Conservation (phyloP, 2,113 vertebrate species). For the Zosterops borbonicus region DNA sequence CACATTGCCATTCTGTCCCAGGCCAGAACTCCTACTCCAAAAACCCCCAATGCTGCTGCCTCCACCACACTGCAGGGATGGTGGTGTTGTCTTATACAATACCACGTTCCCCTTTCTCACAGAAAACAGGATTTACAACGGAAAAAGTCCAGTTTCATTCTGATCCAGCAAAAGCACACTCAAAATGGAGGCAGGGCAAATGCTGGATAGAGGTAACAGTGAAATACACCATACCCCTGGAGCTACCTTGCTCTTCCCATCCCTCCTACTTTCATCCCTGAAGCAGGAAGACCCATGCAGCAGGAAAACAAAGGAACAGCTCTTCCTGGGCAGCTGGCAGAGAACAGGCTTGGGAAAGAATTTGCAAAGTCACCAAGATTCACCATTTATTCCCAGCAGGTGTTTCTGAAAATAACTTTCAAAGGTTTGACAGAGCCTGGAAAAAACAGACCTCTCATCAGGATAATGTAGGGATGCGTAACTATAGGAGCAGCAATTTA, state of each 20-base stretch:
- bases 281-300: not conserved
- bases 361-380: not conserved
- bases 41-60: rapidly evolving
- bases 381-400: not conserved
- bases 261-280: not conserved
- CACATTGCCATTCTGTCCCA: rapidly evolving
- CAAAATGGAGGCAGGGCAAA: not conserved
- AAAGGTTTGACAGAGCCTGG: not conserved
- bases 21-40: rapidly evolving
- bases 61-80: rapidly evolving
- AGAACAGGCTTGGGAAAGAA: not conserved
- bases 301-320: not conserved
- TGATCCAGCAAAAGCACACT: not conserved
- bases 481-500: not conserved
- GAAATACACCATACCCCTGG: rapidly evolving
- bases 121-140: not conserved
- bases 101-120: rapidly evolving
- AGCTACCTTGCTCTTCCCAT: not conserved
- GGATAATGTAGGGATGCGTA: not conserved
- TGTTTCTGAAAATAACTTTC: not conserved
- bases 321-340: not conserved
- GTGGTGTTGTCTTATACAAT: rapidly evolving
- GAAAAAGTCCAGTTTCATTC: not conserved
- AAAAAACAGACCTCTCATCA: not conserved
- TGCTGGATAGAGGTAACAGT: rapidly evolving